Conservation (phyloP, 2,797 vertebrate species). For the Acanthis flammea region DNA sequence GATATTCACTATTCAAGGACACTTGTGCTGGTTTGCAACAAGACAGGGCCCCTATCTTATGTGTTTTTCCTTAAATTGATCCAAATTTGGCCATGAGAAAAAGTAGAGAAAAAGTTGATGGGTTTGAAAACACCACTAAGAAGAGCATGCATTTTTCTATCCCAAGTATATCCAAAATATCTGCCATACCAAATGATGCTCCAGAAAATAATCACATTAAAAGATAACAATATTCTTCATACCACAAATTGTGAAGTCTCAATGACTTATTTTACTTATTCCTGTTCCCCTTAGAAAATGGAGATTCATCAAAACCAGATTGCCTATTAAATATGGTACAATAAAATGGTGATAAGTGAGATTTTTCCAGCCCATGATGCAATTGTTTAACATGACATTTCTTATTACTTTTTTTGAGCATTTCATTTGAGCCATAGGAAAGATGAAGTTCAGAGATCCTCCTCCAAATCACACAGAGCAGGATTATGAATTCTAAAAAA, state of each 20-base stretch:
- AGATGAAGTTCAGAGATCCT: background rate
- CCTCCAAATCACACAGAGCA: background rate
- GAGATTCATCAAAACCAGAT: background rate
- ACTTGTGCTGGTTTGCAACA: background rate
- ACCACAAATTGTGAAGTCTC: background rate
- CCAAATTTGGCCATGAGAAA: background rate
- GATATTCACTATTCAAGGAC: background rate
- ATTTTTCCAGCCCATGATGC: background rate
- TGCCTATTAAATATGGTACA: background rate
- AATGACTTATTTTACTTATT: background rate
- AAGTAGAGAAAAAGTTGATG: background rate
- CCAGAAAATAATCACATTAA: background rate
- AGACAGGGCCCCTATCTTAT: accelerated
- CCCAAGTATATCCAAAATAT: background rate
- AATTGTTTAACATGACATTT: background rate
- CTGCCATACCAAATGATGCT: background rate
- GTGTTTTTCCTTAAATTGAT: background rate
- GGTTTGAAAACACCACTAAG: background rate
- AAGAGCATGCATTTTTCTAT: background rate
- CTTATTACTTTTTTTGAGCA: background rate
- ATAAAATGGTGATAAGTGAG: background rate
- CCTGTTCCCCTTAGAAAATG: background rate
- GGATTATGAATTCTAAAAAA: background rate
- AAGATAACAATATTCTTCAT: background rate
- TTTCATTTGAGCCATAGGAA: background rate